Conservation (phyloP, 2,888 invertebrate genomes). For the Meliscaeva auricollis region DNA sequence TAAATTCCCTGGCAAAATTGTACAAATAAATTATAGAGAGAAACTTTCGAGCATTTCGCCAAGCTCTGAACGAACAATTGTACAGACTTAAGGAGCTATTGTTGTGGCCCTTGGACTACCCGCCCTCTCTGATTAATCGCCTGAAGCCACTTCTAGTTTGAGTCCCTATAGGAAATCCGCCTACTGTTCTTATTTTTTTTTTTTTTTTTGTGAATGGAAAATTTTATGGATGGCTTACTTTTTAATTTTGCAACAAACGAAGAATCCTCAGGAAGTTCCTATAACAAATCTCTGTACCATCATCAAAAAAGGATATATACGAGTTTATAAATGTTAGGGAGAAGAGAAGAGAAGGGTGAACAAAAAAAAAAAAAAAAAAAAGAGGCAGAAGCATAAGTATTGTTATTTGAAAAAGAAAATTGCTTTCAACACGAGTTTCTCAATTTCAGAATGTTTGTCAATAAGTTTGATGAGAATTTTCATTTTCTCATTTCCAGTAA, state of each 20-base stretch:
- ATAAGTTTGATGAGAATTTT: constrained; percentile 30
- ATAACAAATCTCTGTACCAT: constrained; percentile 6
- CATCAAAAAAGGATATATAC: neutral
- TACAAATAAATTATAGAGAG: no score
- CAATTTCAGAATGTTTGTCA: constrained; percentile 15
- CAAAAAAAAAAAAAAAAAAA: neutral
- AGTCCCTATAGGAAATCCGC: neutral
- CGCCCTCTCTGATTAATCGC: neutral
- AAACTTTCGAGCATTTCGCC: no score
- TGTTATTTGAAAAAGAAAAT: constrained; percentile 14
- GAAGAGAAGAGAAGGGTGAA: neutral
- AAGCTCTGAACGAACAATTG: no score
- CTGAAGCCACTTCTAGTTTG: neutral
- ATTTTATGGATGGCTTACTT: constrained; percentile 15
- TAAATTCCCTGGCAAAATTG: no score
- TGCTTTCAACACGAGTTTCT: constrained; percentile 21
- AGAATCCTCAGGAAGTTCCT: neutral
- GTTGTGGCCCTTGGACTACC: no score
- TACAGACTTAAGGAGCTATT: no score
- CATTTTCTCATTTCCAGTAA: neutral
- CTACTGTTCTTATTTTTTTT: neutral
- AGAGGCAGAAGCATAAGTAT: neutral
- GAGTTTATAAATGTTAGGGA: neutral
- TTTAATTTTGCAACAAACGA: constrained; percentile 27
- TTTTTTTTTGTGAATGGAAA: neutral